phyloP scores from a whole-genome alignment of 1,140 invertebrate genomes.

The Zeugodacus cucurbitae region DNA sequence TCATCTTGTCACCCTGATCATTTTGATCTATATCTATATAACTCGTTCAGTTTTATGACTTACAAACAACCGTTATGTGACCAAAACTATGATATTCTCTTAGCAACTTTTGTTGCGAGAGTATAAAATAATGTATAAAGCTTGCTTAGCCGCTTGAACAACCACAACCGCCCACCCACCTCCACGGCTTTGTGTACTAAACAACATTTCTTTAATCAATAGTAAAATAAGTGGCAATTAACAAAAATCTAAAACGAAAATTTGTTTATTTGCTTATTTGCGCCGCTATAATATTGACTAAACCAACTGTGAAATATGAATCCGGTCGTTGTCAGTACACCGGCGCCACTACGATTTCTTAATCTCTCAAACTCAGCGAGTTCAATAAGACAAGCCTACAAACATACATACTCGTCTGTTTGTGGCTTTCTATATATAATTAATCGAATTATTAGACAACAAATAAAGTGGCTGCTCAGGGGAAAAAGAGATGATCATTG shows the following conservation, averaged over 20 bases:
- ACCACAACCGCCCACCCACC: neutral
- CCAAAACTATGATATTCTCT: too few species aligned
- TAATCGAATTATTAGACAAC: neutral
- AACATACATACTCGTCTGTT: too few species aligned
- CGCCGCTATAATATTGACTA: neutral
- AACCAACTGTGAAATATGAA: neutral
- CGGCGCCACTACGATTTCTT: neutral
- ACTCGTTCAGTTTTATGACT: too few species aligned
- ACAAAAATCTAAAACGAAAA: neutral
- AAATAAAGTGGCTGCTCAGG: neutral
- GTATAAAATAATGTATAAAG: too few species aligned
- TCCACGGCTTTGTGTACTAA: too few species aligned
- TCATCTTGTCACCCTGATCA: too few species aligned
- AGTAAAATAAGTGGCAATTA: neutral
- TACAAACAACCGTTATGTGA: too few species aligned
- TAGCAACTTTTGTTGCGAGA: too few species aligned
- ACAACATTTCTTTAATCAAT: neutral
- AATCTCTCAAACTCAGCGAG: neutral
- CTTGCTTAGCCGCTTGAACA: too few species aligned
- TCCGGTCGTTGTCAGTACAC: neutral
- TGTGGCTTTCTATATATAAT: too few species aligned
- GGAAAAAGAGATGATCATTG: neutral
- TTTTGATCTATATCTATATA: too few species aligned
- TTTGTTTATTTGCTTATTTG: constrained; percentile 16
- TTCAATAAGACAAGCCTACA: neutral